Base-by-base conservation (phyloP, 2,888 invertebrate species). In the Lycaena phlaeas region DNA sequence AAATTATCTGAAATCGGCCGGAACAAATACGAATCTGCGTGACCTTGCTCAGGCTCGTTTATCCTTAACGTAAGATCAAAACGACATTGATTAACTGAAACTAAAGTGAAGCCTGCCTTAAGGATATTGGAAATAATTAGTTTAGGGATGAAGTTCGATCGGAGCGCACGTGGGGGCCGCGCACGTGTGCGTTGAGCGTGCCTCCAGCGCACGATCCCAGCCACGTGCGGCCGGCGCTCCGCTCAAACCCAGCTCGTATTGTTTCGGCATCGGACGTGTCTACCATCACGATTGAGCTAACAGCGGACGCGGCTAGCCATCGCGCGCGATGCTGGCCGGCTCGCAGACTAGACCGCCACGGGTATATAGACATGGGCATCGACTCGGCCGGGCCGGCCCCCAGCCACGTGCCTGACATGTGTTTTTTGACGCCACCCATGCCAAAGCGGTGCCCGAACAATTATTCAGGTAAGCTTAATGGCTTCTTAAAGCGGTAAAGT, bases 321-420 rank as follows among this genome's bases (percentile, higher is more conserved):
- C 49, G 58, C 46, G 40, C 51, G 56, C 66, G 53, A 53, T 62
- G 67, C 57, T 57, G 60, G 62, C 59, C 67, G 41, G 51, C 54
- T 40, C 68, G 52, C 34, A 68, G 67, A 31, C 53, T 76, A 57
- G 87, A 88, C 59, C 79, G 76, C 37, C 85, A 87, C 72, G 87
- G 87, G 2, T 87, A 87, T 49, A 81, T 86, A 56, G 86, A 86
- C 49, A 86, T 87, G 86, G 78, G 73, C 50, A 63, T 67, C 45
- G 58, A 70, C 38, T 51, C 59, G 1, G 44, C 52, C 2, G 38
- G 61, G 26, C 7, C 29, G 12, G 31, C 17, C 17, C 36, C 37
- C 40, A 31, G 18, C 38, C n/a, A n/a, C n/a, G 42, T 9, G 7
- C n/a, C 27, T 43, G 54, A 38, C 14, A 43, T 22, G 41, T 59